A percentile compares a stretch with the other conserved stretches of the same genome.
Conservation (phyloP, 2,113 vertebrate species). For the Neolamprologus kungweensis region DNA sequence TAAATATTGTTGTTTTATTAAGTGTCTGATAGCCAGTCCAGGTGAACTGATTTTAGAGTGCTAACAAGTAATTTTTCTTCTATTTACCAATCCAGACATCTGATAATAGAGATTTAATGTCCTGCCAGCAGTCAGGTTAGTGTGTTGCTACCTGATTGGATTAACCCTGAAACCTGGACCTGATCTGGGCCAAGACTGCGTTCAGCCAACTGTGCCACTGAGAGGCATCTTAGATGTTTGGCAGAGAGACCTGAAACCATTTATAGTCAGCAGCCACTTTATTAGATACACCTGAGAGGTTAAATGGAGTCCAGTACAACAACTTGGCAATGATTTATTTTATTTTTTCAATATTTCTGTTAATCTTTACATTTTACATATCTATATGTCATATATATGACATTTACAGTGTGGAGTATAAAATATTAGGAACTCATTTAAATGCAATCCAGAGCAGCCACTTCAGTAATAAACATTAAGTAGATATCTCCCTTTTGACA, state of each 20-base stretch:
- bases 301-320: not conserved
- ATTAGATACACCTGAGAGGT: not conserved
- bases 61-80: not conserved
- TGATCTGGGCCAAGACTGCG: not conserved
- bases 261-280: not conserved
- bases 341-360: not conserved
- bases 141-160: not conserved
- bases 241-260: not conserved
- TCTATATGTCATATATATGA: not conserved
- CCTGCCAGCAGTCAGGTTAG: not conserved
- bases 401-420: not conserved
- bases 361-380: not conserved
- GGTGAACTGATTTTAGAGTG: not conserved
- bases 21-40: not conserved
- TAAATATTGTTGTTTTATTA: not conserved
- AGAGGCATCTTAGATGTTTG: not conserved
- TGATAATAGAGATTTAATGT: not conserved
- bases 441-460: not conserved
- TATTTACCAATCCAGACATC: not conserved
- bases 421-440: not conserved
- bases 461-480: not conserved
- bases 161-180: not conserved
- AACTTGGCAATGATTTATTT: not conserved
- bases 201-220: not conserved
- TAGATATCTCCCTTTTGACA: not conserved